Evolutionary conservation across 2,113 vertebrate species (phyloP).

Genomic region (Nothoprocta pentlandii): DNA sequence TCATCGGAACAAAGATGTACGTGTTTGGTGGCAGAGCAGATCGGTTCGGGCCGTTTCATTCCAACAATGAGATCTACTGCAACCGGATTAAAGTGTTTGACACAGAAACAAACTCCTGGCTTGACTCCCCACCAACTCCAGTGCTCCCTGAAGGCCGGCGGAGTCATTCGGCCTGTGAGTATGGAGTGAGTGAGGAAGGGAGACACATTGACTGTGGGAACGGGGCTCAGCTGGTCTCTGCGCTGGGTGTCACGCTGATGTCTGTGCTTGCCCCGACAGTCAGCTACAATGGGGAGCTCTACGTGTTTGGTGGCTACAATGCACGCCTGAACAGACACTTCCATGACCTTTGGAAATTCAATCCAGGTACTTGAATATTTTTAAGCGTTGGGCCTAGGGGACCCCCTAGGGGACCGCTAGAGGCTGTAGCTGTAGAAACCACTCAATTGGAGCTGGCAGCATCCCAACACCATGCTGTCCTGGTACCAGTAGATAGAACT

Average conservation of each 20-base stretch:
- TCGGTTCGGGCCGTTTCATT: slow-evolving; percentile 96
- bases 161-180: slow-evolving; percentile 97
- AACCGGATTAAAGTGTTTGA: slow-evolving; percentile 97
- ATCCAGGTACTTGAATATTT: slow-evolving; percentile 84
- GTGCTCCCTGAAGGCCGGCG: slow-evolving; percentile 91
- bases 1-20: slow-evolving; percentile 95
- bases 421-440: background rate
- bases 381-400: background rate
- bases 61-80: slow-evolving; percentile 99
- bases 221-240: background rate
- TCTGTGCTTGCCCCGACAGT: slow-evolving; percentile 77
- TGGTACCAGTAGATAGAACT: background rate
- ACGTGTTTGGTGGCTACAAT: slow-evolving; percentile 98
- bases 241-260: background rate
- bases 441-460: background rate
- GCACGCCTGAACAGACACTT: slow-evolving; percentile 95
- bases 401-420: background rate
- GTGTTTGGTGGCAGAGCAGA: slow-evolving; percentile 97
- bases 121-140: slow-evolving; percentile 86
- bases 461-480: background rate
- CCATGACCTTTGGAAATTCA: slow-evolving; percentile 98
- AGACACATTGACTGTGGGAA: background rate
- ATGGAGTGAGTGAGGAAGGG: background rate
- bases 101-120: slow-evolving; percentile 92
- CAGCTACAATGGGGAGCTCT: slow-evolving; percentile 93